A percentile compares a stretch with the other conserved stretches of the same genome.
Evolutionary conservation across 2,888 invertebrate species (phyloP).

Genomic region (Caenorhabditis sinica): DNA sequence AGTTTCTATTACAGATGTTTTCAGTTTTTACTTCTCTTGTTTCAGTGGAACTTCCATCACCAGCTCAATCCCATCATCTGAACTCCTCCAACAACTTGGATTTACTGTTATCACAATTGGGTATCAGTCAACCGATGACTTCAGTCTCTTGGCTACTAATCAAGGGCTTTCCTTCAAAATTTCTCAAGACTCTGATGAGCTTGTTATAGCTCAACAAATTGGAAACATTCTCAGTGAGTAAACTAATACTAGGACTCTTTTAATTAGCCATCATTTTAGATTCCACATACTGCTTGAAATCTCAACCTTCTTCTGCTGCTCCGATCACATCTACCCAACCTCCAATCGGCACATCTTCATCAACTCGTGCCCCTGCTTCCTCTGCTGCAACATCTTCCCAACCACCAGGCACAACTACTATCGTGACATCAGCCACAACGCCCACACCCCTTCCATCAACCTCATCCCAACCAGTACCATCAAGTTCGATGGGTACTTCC

Average conservation of each 20-base stretch:
- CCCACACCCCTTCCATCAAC: background rate
- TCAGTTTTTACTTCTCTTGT: background rate
- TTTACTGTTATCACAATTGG: constrained; percentile 26
- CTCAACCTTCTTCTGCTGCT: background rate
- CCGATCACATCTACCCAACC: background rate
- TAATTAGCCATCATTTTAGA: constrained; percentile 1
- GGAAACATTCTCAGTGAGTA: constrained; percentile 32
- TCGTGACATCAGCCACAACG: background rate
- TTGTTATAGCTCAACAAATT: constrained; percentile 27
- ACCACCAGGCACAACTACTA: background rate
- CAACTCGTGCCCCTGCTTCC: background rate
- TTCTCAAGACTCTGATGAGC: constrained; percentile 10
- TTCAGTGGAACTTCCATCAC: constrained; percentile 6
- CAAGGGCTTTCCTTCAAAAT: constrained; percentile 1
- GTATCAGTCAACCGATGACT: constrained; percentile 16
- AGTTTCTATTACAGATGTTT: background rate
- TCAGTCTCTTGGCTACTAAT: constrained; percentile 29
- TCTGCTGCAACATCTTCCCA: too few species aligned
- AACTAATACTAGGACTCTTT: background rate
- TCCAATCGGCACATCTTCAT: background rate
- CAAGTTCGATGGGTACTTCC: background rate
- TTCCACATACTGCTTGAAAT: background rate
- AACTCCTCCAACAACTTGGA: background rate
- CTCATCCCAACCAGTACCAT: background rate
- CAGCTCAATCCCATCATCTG: background rate